A percentile compares a stretch with the other conserved stretches of the same genome.
These are phyloP conservation scores for Conops quadrifasciatus DNA, from an alignment of 2,888 invertebrate species.

Conservation along the genomic window DNA sequence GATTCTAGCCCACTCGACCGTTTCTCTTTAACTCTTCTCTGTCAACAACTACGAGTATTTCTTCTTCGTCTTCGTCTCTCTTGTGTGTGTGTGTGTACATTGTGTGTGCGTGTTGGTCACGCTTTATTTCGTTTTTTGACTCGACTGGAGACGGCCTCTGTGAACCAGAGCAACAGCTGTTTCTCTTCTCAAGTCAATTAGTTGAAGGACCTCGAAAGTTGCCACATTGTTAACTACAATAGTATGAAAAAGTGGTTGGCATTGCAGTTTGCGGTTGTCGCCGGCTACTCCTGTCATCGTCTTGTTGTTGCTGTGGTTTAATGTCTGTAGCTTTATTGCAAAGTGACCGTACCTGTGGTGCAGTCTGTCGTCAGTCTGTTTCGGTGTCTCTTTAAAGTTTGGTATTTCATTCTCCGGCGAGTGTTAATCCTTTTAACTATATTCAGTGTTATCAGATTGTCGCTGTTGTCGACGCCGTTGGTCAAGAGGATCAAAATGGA, in stretches of 20 bases:
- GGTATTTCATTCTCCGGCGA: no score
- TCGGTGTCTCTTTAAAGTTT: no score
- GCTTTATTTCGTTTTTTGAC: not conserved
- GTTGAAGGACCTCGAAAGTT: constrained; percentile 28
- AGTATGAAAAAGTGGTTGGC: no score
- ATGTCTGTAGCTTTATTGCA: no score
- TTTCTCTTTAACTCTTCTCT: not conserved
- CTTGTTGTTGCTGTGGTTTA: not conserved
- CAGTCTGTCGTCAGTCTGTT: no score
- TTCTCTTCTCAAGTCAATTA: constrained; percentile 25
- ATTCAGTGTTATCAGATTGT: no score
- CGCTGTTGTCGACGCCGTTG: no score
- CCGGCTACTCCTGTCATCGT: not conserved
- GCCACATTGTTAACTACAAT: not conserved
- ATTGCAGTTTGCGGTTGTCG: no score
- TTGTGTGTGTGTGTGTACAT: no score
- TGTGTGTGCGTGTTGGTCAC: not conserved
- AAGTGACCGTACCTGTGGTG: no score
- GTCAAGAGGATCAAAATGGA: no score
- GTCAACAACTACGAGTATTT: not conserved
- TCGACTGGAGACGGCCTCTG: not conserved
- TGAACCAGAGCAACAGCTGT: constrained; percentile 24
- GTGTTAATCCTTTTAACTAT: no score
- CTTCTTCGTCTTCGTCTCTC: not conserved
- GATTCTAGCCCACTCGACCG: not conserved